phyloP scores from a whole-genome alignment of 2,888 invertebrate genomes.

The Hydrotaea cyrtoneurina region DNA sequence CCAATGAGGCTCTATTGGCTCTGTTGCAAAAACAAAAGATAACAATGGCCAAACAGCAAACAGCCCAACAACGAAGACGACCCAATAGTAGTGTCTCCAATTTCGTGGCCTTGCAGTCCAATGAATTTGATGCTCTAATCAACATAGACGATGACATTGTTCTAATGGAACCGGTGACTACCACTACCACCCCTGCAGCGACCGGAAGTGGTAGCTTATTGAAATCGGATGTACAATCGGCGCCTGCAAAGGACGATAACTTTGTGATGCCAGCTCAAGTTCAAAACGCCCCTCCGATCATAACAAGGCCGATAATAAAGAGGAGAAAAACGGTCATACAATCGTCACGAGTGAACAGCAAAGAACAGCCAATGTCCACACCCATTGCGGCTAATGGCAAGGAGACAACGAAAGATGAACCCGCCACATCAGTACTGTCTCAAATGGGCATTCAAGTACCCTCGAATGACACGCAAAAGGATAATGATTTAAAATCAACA shows the following conservation, averaged over 20 bases:
- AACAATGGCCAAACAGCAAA: constrained; percentile 62
- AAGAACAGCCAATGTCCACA: constrained; percentile 9
- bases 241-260: neutral
- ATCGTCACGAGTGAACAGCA: constrained; percentile 55
- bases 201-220: neutral
- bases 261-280: constrained; percentile 60
- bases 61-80: constrained; percentile 50
- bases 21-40: constrained; percentile 75
- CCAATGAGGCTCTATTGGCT: constrained; percentile 75
- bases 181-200: constrained; percentile 30
- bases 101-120: constrained; percentile 48
- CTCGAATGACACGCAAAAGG: neutral
- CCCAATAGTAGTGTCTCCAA: constrained; percentile 67
- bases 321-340: constrained; percentile 74
- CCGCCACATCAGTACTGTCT: neutral
- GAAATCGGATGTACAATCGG: neutral
- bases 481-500: neutral
- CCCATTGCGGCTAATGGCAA: neutral
- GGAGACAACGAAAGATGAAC: constrained; percentile 38
- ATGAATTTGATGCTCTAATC: constrained; percentile 69
- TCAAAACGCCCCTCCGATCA: constrained; percentile 59
- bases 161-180: constrained; percentile 72
- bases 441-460: constrained; percentile 66
- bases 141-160: constrained; percentile 76
- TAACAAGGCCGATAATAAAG: constrained; percentile 75